phyloP scores from a whole-genome alignment of 2,113 vertebrate genomes.

The Ctenomys sociabilis region DNA sequence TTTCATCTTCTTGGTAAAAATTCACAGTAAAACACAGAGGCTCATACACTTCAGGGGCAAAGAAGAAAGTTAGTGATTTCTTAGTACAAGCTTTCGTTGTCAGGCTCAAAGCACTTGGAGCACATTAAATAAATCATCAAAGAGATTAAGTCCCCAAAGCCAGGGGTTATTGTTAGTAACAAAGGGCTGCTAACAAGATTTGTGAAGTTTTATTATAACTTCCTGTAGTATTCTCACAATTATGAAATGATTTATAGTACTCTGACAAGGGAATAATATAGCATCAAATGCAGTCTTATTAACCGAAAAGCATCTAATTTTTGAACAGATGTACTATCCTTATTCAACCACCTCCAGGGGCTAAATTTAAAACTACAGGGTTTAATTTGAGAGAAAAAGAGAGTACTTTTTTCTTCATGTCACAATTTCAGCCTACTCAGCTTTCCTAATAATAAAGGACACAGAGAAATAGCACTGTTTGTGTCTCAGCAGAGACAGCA shows the following conservation, averaged over 20 bases:
- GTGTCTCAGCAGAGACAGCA: conserved; percentile 34
- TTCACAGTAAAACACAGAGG: neutral
- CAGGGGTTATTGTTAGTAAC: conserved; percentile 12
- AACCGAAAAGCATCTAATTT: conserved; percentile 68
- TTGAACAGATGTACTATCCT: conserved; percentile 61
- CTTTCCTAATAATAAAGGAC: neutral
- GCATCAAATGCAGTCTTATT: conserved; percentile 56
- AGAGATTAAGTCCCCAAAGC: conserved; percentile 62
- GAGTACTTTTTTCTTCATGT: conserved; percentile 25
- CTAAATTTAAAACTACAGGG: conserved; percentile 60
- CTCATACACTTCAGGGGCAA: neutral
- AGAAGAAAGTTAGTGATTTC: conserved; percentile 19
- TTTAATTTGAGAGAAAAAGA: conserved; percentile 65
- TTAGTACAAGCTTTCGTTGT: neutral
- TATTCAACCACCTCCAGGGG: conserved; percentile 27
- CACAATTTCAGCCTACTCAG: conserved; percentile 30
- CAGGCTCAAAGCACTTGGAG: conserved; percentile 44
- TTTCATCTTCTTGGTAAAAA: conserved; percentile 39
- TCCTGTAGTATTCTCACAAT: conserved; percentile 54
- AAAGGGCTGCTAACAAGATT: neutral
- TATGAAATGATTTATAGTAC: conserved; percentile 63
- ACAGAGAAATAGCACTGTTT: conserved; percentile 55
- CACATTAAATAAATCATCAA: conserved; percentile 65
- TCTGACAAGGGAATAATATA: conserved; percentile 51
- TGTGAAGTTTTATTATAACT: conserved; percentile 62